Evolutionary conservation across 2,113 vertebrate species (phyloP).

Genomic region (Phaethon lepturus): DNA sequence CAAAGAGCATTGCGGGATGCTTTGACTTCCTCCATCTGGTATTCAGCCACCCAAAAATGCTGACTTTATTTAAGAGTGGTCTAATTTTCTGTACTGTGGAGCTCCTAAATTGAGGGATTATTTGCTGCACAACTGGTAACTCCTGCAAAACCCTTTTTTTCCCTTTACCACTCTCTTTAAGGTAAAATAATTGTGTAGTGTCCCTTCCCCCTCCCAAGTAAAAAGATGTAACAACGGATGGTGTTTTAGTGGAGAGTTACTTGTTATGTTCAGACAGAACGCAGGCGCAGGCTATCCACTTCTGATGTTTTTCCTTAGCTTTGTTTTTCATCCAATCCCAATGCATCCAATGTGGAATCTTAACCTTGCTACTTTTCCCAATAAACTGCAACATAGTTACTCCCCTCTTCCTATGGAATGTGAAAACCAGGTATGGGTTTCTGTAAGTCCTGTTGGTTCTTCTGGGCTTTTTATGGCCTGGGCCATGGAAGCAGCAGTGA

Average conservation of each 20-base stretch:
- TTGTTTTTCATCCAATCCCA: neutral
- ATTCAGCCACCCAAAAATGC: neutral
- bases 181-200: neutral
- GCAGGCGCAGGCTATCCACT: neutral
- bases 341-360: neutral
- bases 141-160: neutral
- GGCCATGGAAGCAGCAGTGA: neutral
- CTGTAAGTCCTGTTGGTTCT: neutral
- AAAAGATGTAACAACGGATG: neutral
- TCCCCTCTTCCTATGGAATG: neutral
- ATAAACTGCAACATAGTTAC: neutral
- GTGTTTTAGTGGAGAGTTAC: neutral
- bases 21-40: neutral
- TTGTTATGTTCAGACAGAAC: neutral
- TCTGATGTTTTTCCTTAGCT: neutral
- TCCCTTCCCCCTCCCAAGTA: neutral
- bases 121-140: neutral
- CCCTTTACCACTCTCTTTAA: neutral
- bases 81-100: neutral
- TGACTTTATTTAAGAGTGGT: neutral
- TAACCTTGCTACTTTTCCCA: neutral
- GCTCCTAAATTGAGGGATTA: neutral
- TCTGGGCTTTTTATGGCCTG: neutral
- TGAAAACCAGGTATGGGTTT: neutral
- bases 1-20: neutral